Evolutionary conservation across 2,888 invertebrate species (phyloP), one percentile per base, ranked within the genome.

Genomic region (Eubasilissa splendida): DNA sequence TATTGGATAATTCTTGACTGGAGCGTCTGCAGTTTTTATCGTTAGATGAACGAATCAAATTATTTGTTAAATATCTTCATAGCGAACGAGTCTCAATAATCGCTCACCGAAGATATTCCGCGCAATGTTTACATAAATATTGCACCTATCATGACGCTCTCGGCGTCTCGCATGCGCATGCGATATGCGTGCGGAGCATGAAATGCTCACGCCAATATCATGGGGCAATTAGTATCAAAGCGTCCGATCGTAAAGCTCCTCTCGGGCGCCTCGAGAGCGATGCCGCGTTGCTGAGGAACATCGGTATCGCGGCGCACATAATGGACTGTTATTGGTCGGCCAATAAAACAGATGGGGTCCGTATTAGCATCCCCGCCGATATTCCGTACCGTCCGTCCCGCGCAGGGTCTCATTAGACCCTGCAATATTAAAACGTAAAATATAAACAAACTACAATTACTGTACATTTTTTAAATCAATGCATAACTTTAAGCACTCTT

Each of bases 161-260:
- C 33, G 10, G 12, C 12, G 31, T 42, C 42, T 42, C 42, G 9
- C 12, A 11, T 50, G 68, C 52, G 58, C 71, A 73, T 60, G 59
- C 65, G 53, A 76, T 56, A 53, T 54, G 63, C 76, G 76, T 52
- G 76, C 31, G n/a, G 11, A 65, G 31, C 60, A 59, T 65, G 65
- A 31, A 31, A 54, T n/a, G 65, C 65, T 76, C 75, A 42, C 75
- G 75, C 75, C 75, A 75, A 79, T 79, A 66, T 76, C 70, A 71
- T 75, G 71, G 70, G 11, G 81, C 81, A 81, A 81, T 81, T 81
- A 81, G 81, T 75, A 79, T 63, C 79, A 79, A 78, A 78, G 65
- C 63, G 74, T 31, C 58, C 66, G 80, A 53, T 74, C 80, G 74
- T 80, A 74, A 77, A 70, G 58, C 58, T 68, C 68, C 52, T 42